Evolutionary conservation across 2,888 invertebrate species (phyloP), one percentile per base, ranked within the genome.

Genomic region (Galeruca laticollis): DNA sequence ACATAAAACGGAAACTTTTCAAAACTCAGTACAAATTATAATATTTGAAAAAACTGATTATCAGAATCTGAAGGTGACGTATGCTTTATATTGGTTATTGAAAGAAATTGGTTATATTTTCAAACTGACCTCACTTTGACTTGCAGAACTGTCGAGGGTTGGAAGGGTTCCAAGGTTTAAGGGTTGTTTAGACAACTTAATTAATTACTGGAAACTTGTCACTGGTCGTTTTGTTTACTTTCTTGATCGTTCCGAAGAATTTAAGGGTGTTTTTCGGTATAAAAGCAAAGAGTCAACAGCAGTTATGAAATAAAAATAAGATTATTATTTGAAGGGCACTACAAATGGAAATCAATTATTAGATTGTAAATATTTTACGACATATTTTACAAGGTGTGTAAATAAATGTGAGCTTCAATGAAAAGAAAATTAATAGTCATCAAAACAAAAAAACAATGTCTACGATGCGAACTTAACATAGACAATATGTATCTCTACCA

Each of bases 131-230:
- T 35, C 6, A 31, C 54, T 52, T 52, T 54, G n/a, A 35, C 35
- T 57, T 35, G 33, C 18, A 9, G 31, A 31, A 31, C 26, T 31
- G 54, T n/a, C 11, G 33, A 33, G 56, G 4, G 26, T 35, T 18
- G 18, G 11, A 35, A 15, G 56, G 54, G 18, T 57, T 57, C 11
- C 5, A 31, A 35, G 56, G 18, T 18, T 57, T 35, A 18, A 33
- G 56, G 18, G 56, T 33, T 57, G 56, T 33, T 57, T 57, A 18
- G 56, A 35, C 35, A 57, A 37, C 31, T 18, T 57, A 57, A 57
- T 57, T 57, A 33, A 57, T 57, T 57, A 57, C 18, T 57, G 15
- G 56, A 33, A 18, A 57, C 56, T 57, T 57, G 56, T 57, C 35
- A 11, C 18, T 33, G 18, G 11, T 57, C 15, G n/a, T 57, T 57